These are phyloP conservation scores for Meiosimyza decipiens DNA, from an alignment of 2,888 invertebrate species.

Conservation along the genomic window DNA sequence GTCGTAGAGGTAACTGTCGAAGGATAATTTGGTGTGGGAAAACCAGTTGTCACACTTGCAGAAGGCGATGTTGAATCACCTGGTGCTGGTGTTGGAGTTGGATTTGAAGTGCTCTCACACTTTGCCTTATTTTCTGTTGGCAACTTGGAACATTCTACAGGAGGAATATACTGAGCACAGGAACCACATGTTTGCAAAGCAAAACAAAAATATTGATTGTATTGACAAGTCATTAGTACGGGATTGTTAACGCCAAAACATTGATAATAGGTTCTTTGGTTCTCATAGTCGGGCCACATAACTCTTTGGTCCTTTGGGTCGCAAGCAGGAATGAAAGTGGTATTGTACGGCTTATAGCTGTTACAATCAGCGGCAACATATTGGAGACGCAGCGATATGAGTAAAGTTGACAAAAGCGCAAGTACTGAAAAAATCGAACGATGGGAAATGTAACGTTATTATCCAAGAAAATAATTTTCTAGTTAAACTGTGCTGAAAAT, in stretches of 20 bases:
- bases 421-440: slow-evolving; percentile 47
- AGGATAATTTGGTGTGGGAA: slow-evolving; percentile 34
- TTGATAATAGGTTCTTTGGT: slow-evolving; percentile 43
- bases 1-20: no score
- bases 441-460: no score
- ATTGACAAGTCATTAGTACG: slow-evolving; percentile 41
- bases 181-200: slow-evolving; percentile 53
- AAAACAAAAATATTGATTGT: slow-evolving; percentile 49
- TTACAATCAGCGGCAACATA: neutral
- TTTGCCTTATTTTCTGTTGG: slow-evolving; percentile 33
- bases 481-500: no score
- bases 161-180: slow-evolving; percentile 49
- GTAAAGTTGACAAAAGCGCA: slow-evolving; percentile 46
- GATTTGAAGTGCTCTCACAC: slow-evolving; percentile 24
- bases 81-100: slow-evolving; percentile 1
- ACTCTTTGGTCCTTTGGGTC: slow-evolving; percentile 36
- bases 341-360: slow-evolving; percentile 1
- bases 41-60: neutral
- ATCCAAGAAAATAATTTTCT: no score
- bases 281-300: slow-evolving; percentile 50
- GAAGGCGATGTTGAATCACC: neutral
- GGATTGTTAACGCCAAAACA: slow-evolving; percentile 42
- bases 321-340: slow-evolving; percentile 44
- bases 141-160: slow-evolving; percentile 46
- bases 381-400: slow-evolving; percentile 32